Base-by-base conservation (phyloP, 35 echinoderm and acorn worm genomes). In the Heliocidaris tuberculata region DNA sequence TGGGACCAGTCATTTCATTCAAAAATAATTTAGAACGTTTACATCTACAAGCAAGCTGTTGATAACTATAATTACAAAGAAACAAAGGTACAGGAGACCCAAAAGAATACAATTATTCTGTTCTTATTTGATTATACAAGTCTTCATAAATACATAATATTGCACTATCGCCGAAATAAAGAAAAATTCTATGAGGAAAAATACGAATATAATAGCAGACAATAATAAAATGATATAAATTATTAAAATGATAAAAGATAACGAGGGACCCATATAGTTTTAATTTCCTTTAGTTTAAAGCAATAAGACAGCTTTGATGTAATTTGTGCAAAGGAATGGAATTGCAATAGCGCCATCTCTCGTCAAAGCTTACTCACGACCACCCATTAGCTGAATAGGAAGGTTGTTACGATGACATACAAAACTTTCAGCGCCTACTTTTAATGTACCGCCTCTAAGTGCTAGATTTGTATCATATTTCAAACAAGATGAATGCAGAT, bases 111-210 rank as follows among this genome's bases (percentile, higher is more conserved):
- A 27, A 15, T 15, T 10, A 56, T 56, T 56, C 52, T 56, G 15
- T 56, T 56, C 10, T 56, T 56, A 56, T 56, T 21, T 78, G 8
- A 78, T 24, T 78, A 19, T 78, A 78, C 65, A 78, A 78, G 27
- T n/a, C 4, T 78, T 78, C 65, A 78, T 78, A 78, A 78, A 78
- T 78, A 78, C 65, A n/a, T 78, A 78, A 78, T 78, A 78, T 78
- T 78, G 65, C 65, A 78, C 65, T 78, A 78, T 78, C 21, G 65
- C 65, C 65, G 27, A 78, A 78, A 78, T n/a, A 78, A 70, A 70
- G 60, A 70, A 70, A 70, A 21, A 70, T 42, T 70, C 60, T 70
- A 17, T 70, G 21, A 78, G 65, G 27, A 19, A 78, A 78, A 24
- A 60, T n/a, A 19, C 21, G 27, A 78, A 78, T 78, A 78, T 78